Base-by-base conservation (phyloP, 2,888 invertebrate genomes). In the Plagodis pulveraria region DNA sequence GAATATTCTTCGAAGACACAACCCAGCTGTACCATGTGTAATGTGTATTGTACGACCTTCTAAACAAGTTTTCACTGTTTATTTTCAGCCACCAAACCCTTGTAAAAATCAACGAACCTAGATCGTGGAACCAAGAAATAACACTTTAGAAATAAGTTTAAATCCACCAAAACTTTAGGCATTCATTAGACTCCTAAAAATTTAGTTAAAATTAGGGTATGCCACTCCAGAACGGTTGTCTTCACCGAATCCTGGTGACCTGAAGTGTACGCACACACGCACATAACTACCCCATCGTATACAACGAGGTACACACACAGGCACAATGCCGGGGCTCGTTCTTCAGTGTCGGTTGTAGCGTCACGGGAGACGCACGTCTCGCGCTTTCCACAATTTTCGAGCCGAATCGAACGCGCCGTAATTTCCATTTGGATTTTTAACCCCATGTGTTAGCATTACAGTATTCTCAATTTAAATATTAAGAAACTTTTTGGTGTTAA, bases 201-300 rank as follows among this genome's bases (percentile, higher is more conserved):
- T 0, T 12, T 54, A 54, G 22, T 48, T 61, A 64, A 66, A 51
- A 72, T 72, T 87, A 84, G 87, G 87, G 82, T 87, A 84, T 76
- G 77, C 77, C 80, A 81, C 83, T 85, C 75, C 77, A 78, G 69
- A 73, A 56, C 47, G 43, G 64, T 76, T 80, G 80, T 85, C 86
- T 88, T 84, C 84, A 83, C 88, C 83, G 83, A 89, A 87, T 85
- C 84, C 86, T 85, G 83, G 86, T 87, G 89, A 87, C 87, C 89
- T 84, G 86, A 81, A 86, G 84, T 77, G 79, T 57, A 63, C 66
- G 35, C 83, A 83, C 85, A 86, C 87, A 70, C 6, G 0, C 45
- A 49, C 53, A 72, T 60, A 77, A 68, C 77, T 62, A 81, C 83
- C 84, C 63, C 54, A 58, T 58, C 62, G 66, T 61, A 73, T 65